A percentile compares a stretch with the other conserved stretches of the same genome.
Conservation (phyloP, 53 echinoderm and acorn worm species). For the Hippasteria phrygiana region DNA sequence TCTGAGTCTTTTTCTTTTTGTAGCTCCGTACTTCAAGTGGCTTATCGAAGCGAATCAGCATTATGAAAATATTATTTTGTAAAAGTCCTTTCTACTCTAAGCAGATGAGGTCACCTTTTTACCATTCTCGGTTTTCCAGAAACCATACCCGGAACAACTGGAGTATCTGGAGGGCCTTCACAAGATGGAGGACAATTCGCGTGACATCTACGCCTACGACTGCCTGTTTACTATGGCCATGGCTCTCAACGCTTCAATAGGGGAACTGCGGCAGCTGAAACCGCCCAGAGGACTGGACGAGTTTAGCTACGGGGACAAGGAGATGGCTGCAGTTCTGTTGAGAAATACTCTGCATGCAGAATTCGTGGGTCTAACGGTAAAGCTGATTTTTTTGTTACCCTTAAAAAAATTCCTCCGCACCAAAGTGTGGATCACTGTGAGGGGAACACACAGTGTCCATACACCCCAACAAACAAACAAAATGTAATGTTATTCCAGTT, state of each 20-base stretch:
- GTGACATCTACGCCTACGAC: slow-evolving; percentile 74
- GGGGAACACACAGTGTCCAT: too few relatives aligned
- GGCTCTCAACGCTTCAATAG: slow-evolving; percentile 70
- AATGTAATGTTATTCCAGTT: background rate
- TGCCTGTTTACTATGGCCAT: slow-evolving; percentile 72
- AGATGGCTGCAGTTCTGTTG: slow-evolving; percentile 59
- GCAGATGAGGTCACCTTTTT: background rate
- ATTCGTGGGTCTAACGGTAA: slow-evolving; percentile 74
- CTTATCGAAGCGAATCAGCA: too few relatives aligned
- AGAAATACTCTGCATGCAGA: slow-evolving; percentile 58
- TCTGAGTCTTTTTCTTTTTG: too few relatives aligned
- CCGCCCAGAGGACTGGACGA: slow-evolving; percentile 39
- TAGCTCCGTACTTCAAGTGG: too few relatives aligned
- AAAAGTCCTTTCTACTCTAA: too few relatives aligned
- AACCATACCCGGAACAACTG: slow-evolving; percentile 68
- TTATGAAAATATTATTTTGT: too few relatives aligned
- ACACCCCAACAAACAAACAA: background rate
- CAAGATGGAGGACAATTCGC: slow-evolving; percentile 67
- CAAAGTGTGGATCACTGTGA: too few relatives aligned
- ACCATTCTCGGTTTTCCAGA: slow-evolving; percentile 19
- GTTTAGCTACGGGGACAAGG: slow-evolving; percentile 37
- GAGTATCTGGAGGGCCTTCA: slow-evolving; percentile 53
- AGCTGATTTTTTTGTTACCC: too few relatives aligned
- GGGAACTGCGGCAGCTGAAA: slow-evolving; percentile 45
- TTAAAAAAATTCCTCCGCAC: too few relatives aligned